Conservation (phyloP, 2,113 vertebrate genomes). For the Hippotragus niger region DNA sequence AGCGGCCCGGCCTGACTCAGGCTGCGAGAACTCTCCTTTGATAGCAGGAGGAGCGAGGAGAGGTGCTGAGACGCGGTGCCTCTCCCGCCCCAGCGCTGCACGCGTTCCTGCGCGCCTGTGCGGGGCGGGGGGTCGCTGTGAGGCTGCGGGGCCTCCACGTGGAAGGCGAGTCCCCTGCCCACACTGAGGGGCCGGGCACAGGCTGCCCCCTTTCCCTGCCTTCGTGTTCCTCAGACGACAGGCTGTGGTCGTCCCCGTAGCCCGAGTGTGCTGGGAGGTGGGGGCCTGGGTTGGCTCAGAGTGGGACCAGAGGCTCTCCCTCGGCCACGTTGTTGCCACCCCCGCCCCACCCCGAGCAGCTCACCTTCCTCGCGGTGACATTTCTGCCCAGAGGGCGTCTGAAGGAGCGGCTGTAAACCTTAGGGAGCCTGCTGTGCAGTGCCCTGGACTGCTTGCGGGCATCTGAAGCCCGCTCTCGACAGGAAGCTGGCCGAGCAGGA, state of each 20-base stretch:
- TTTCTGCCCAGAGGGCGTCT: not conserved
- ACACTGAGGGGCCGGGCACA: rapidly evolving
- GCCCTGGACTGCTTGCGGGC: not conserved
- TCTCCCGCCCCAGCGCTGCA: rapidly evolving
- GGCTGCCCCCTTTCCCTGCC: rapidly evolving
- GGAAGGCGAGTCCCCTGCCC: rapidly evolving
- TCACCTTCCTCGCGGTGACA: not conserved
- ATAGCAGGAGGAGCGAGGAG: not conserved
- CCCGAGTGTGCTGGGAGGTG: not conserved
- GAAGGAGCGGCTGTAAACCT: too few species aligned
- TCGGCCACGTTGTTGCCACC: not conserved
- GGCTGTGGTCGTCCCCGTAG: not conserved
- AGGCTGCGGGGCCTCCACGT: not conserved
- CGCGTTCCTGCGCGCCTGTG: not conserved
- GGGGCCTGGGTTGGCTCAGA: not conserved
- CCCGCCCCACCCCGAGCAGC: not conserved
- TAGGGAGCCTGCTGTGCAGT: rapidly evolving
- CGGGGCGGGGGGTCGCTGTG: rapidly evolving
- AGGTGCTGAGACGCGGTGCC: not conserved
- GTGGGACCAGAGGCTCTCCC: not conserved
- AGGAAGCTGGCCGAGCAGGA: not conserved
- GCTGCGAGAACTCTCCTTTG: not conserved
- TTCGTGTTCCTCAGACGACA: too few species aligned
- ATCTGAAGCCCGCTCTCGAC: too few species aligned
- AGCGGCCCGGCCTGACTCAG: not conserved